These are phyloP conservation scores for Crocallis elinguaria DNA, from an alignment of 2,888 invertebrate species.

Conservation along the genomic window DNA sequence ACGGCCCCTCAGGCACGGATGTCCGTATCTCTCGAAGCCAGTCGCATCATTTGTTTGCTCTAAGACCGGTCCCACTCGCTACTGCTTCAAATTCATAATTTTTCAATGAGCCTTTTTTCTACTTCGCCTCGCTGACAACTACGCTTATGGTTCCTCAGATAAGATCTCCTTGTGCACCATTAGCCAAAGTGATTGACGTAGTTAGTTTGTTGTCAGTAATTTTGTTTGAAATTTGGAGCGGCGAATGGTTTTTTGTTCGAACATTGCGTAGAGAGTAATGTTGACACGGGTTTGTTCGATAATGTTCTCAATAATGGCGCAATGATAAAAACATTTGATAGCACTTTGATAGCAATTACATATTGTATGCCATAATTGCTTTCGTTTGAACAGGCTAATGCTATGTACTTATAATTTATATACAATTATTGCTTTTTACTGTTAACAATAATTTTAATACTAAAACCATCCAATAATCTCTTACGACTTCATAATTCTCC, in stretches of 20 bases:
- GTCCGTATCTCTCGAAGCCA: slow-evolving; percentile 50
- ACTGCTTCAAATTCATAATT: slow-evolving; percentile 69
- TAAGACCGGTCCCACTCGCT: slow-evolving; percentile 55
- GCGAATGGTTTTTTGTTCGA: slow-evolving; percentile 57
- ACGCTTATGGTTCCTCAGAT: slow-evolving; percentile 72
- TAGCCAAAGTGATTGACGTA: slow-evolving; percentile 83
- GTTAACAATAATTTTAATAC: no score
- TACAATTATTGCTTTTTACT: no score
- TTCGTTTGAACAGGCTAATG: no score
- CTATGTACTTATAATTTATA: no score
- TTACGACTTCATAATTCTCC: no score
- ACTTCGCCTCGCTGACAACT: slow-evolving; percentile 74
- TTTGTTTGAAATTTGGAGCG: slow-evolving; percentile 81
- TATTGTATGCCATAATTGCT: no score
- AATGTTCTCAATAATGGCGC: slow-evolving; percentile 35
- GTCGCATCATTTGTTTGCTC: slow-evolving; percentile 64
- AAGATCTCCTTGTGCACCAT: slow-evolving; percentile 76
- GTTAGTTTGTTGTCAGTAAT: slow-evolving; percentile 81
- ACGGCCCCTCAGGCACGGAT: slow-evolving; percentile 51
- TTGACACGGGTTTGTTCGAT: slow-evolving; percentile 57
- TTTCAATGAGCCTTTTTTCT: slow-evolving; percentile 70
- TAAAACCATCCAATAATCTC: no score
- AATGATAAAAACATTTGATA: slow-evolving; percentile 14
- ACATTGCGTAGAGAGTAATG: slow-evolving; percentile 46
- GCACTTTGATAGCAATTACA: no score